Evolutionary conservation across 2,113 vertebrate species (phyloP), one percentile per base, ranked within the genome.

Genomic region (Corvus moneduloides): DNA sequence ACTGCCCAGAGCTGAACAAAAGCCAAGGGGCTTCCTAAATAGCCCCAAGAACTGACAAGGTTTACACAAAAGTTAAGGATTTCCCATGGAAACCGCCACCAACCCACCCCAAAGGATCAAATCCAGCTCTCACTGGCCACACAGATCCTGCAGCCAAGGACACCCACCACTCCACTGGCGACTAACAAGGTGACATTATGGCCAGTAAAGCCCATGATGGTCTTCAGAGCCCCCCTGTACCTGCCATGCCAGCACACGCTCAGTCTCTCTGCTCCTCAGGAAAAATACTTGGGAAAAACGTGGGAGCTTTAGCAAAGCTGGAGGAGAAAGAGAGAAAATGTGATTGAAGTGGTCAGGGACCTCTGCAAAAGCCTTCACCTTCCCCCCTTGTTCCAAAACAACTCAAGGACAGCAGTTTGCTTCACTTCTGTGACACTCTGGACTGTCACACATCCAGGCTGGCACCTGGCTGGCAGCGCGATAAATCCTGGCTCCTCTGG

Each of bases 201-300:
- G 56, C 61, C 61, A 84, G 32, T 13, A 62, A 64, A 41, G 7
- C 48, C 75, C 55, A 32, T 2, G 0, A 5, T 11, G 23, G n/a
- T 51, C 39, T 76, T 33, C 44, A 49, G 35, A 89, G 22, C 11
- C 12, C 24, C 18, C 26, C 23, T 56, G 1, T 98, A 98, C 98
- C 98, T 87, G 98, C 98, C 98, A 98, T 98, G 96, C 74, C 3
- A 14, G 76, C 74, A 76, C 92, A 35, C 35, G 6, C 78, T 94
- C 91, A 86, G 71, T 12, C 49, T 84, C 82, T 76, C 62, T 4
- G 77, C 63, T 95, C 85, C 87, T 30, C 61, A 43, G 52, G 67
- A 55, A 79, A 61, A 71, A 26, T 4, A 55, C 58, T 41, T 66
- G 52, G 2, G 5, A 35, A 58, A 37, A 77, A 72, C 3, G n/a